Conservation (phyloP, 2,797 vertebrate genomes). For the Pagetopsis macropterus region DNA sequence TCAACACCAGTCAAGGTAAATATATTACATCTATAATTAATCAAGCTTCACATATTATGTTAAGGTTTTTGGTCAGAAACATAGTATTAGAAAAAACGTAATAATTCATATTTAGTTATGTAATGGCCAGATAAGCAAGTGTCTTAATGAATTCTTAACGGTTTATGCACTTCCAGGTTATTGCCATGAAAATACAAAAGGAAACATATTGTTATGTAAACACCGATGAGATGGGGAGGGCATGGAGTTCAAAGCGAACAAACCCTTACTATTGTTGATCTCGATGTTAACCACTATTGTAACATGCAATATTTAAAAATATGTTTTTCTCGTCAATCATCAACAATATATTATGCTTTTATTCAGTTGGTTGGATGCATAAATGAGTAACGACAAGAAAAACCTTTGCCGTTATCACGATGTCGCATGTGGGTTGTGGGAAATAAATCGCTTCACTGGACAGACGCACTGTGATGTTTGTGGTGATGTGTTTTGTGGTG, state of each 20-base stretch:
- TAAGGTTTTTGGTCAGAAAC: neutral
- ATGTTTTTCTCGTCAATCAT: neutral
- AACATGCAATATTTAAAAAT: neutral
- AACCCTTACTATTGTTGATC: neutral
- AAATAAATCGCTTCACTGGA: conserved; percentile 12
- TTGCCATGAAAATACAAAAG: neutral
- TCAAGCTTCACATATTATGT: neutral
- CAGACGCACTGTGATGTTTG: conserved; percentile 5
- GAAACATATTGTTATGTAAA: neutral
- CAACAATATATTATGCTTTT: neutral
- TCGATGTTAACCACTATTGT: neutral
- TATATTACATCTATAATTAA: neutral
- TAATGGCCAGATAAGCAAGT: neutral
- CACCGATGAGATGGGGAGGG: neutral
- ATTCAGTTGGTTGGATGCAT: neutral
- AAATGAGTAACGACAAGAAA: conserved; percentile 5
- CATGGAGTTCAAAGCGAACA: neutral
- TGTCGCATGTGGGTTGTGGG: neutral
- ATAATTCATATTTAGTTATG: neutral
- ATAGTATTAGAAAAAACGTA: neutral
- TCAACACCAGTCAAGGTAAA: neutral
- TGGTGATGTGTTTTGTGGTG: neutral
- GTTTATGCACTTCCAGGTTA: neutral
- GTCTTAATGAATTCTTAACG: no score
- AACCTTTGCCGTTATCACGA: conserved; percentile 21